phyloP scores from a whole-genome alignment of 2,888 invertebrate species.

The Molanna angustata region DNA sequence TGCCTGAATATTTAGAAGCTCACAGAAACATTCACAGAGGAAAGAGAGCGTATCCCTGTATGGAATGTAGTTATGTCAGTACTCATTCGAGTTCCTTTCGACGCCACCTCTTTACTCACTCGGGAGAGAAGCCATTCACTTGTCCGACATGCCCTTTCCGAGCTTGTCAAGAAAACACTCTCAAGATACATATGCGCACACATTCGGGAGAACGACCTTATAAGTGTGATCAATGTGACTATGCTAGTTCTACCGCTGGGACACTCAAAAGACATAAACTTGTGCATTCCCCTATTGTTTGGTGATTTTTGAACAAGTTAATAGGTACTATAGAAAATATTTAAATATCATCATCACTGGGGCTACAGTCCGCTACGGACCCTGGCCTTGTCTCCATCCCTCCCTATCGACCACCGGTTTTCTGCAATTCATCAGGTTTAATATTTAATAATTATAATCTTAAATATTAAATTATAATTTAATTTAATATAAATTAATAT shows the following conservation, averaged over 20 bases:
- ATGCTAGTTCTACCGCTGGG: constrained; percentile 9
- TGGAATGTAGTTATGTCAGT: constrained; percentile 18
- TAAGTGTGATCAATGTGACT: constrained; percentile 17
- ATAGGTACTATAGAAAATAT: too few relatives aligned
- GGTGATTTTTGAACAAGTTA: too few relatives aligned
- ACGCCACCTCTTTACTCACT: constrained; percentile 17
- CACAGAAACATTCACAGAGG: constrained; percentile 18
- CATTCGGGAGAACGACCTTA: constrained; percentile 17
- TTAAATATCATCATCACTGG: too few relatives aligned
- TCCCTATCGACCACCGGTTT: too few relatives aligned
- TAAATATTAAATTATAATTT: too few relatives aligned
- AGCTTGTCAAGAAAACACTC: constrained; percentile 9
- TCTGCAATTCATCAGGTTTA: too few relatives aligned
- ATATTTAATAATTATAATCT: too few relatives aligned
- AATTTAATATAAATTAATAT: too few relatives aligned
- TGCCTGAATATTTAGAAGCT: constrained; percentile 11
- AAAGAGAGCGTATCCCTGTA: constrained; percentile 16
- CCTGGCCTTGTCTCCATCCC: too few relatives aligned
- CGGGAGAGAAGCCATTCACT: constrained; percentile 15
- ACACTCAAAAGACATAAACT: constrained; percentile 16
- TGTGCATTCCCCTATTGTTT: constrained; percentile 13
- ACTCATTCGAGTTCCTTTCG: constrained; percentile 15
- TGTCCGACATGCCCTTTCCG: constrained; percentile 14
- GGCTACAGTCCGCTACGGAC: too few relatives aligned
- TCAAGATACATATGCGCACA: constrained; percentile 10